These are phyloP conservation scores for Eretmochelys imbricata DNA, from an alignment of 2,113 vertebrate species.

Conservation along the genomic window DNA sequence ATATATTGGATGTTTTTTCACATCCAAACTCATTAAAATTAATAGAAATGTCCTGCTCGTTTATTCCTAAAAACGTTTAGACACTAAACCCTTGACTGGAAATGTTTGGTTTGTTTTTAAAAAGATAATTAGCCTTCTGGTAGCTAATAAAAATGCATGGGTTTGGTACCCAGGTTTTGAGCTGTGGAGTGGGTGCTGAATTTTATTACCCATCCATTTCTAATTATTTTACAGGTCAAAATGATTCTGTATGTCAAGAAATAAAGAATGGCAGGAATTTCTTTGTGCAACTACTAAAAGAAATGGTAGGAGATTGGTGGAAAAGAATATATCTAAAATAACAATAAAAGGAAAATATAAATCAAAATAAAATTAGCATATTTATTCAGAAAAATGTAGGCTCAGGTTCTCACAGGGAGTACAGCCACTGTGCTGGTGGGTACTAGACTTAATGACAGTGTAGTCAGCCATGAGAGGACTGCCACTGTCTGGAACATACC, in stretches of 20 bases:
- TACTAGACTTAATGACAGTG: neutral
- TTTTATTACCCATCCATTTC: neutral
- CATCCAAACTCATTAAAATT: neutral
- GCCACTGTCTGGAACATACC: neutral
- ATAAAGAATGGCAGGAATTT: neutral
- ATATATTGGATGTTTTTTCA: no score
- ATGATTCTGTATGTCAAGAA: neutral
- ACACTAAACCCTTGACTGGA: neutral
- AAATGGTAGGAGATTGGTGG: neutral
- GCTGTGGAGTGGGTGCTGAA: neutral
- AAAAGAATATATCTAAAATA: neutral
- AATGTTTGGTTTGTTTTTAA: neutral
- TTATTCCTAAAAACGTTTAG: neutral
- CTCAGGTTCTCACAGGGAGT: neutral
- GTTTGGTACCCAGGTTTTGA: neutral
- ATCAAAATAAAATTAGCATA: neutral
- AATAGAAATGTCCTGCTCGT: neutral
- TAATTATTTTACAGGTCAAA: neutral
- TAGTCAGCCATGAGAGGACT: neutral
- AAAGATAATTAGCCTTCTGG: neutral
- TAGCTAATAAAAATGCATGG: neutral
- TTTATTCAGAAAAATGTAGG: neutral
- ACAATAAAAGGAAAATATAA: neutral
- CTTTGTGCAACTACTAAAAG: neutral
- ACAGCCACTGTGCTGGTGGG: neutral